A percentile compares a stretch with the other conserved stretches of the same genome.
Conservation (phyloP, 1,140 invertebrate genomes). For the Caenorhabditis tropicalis region DNA sequence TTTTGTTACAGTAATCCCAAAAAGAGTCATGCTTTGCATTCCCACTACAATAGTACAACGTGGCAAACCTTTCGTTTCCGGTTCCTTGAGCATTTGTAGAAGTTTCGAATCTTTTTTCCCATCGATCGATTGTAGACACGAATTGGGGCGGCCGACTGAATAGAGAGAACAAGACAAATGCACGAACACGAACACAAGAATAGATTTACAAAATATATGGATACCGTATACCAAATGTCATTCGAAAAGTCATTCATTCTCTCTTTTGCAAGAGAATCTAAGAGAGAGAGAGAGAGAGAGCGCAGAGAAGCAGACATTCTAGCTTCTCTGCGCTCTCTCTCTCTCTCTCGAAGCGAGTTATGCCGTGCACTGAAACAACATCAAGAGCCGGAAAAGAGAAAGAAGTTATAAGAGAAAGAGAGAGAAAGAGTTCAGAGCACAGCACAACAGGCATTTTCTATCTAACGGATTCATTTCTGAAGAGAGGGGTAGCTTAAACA, state of each 20-base stretch:
- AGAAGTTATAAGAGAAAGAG: background rate
- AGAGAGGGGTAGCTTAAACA: no score
- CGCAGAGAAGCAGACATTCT: background rate
- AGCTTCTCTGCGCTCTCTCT: background rate
- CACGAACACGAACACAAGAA: constrained; percentile 57
- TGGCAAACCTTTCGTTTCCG: constrained; percentile 62
- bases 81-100: constrained; percentile 63
- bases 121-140: constrained; percentile 57
- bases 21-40: no score
- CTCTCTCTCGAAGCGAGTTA: background rate
- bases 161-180: constrained; percentile 31
- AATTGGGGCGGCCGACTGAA: constrained; percentile 57
- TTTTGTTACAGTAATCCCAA: no score
- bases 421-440: constrained; percentile 29
- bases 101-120: constrained; percentile 57
- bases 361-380: constrained; percentile 9
- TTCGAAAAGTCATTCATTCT: background rate
- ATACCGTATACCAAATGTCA: background rate
- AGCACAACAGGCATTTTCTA: constrained; percentile 59
- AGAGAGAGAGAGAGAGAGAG: background rate
- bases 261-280: no score
- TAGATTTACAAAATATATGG: background rate
- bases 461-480: constrained; percentile 47
- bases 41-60: constrained; percentile 28
- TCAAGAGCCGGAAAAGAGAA: background rate